These are phyloP conservation scores for Anticlea derivata DNA, from an alignment of 2,888 invertebrate species.

Conservation along the genomic window DNA sequence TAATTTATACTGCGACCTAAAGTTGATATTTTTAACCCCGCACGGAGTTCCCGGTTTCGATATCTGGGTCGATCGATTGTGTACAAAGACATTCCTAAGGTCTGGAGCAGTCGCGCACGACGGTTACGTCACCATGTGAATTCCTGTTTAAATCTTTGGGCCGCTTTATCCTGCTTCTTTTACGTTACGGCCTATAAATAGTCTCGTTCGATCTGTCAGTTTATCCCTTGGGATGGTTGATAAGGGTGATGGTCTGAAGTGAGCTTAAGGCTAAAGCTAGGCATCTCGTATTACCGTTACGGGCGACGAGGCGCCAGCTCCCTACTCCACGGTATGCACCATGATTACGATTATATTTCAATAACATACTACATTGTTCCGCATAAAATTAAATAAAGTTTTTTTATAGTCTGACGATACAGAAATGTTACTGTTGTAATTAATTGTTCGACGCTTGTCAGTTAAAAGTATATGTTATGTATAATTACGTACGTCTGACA, in stretches of 20 bases:
- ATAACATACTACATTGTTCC: conserved; percentile 24
- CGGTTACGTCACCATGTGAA: conserved; percentile 33
- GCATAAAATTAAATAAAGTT: no score
- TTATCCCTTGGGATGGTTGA: conserved; percentile 40
- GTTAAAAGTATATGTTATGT: conserved; percentile 20
- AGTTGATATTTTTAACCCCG: conserved; percentile 33
- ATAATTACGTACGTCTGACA: conserved; percentile 17
- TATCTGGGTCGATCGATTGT: conserved; percentile 40
- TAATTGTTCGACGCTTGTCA: conserved; percentile 20
- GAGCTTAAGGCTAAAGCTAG: conserved; percentile 65
- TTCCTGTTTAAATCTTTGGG: conserved; percentile 29
- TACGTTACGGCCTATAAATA: conserved; percentile 26
- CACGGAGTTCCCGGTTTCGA: conserved; percentile 28
- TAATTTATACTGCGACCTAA: conserved; percentile 29
- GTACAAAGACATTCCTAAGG: conserved; percentile 40
- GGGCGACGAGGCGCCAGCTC: conserved; percentile 69
- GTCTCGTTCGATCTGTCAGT: conserved; percentile 35
- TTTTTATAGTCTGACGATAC: conserved; percentile 2
- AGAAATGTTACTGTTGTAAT: conserved; percentile 9
- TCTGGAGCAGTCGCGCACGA: conserved; percentile 29
- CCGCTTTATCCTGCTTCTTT: conserved; percentile 28
- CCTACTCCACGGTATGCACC: conserved; percentile 41
- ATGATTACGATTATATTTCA: conserved; percentile 41
- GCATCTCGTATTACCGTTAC: conserved; percentile 80
- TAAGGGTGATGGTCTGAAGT: conserved; percentile 56